Evolutionary conservation across 2,113 vertebrate genomes (phyloP).

Genomic region (Eclectus roratus): DNA sequence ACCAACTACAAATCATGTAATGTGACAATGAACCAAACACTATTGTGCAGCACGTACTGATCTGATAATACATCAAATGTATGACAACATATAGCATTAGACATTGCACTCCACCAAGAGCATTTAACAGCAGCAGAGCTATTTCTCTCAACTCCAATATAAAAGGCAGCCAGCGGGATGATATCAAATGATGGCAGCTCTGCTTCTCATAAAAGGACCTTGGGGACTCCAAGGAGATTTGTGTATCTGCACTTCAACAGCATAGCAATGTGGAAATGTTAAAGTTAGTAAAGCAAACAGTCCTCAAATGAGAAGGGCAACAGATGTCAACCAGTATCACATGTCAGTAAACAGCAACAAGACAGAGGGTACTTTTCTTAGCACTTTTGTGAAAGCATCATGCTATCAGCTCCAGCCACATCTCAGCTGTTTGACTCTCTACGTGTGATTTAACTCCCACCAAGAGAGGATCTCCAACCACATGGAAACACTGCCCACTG

Average conservation of each 20-base stretch:
- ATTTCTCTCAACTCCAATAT: background rate
- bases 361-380: constrained; percentile 57
- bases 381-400: constrained; percentile 45
- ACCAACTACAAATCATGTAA: constrained; percentile 3
- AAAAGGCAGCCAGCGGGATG: constrained; percentile 14
- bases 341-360: constrained; percentile 70
- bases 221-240: constrained; percentile 49
- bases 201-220: constrained; percentile 46
- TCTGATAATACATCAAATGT: constrained; percentile 38
- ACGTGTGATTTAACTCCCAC: background rate
- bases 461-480: background rate
- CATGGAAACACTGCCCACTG: background rate
- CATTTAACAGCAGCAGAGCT: background rate
- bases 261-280: constrained; percentile 66
- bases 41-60: background rate
- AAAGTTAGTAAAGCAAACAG: constrained; percentile 66
- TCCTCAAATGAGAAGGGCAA: constrained; percentile 71
- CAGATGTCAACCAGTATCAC: constrained; percentile 73
- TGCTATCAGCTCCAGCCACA: background rate
- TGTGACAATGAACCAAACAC: constrained; percentile 42
- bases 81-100: constrained; percentile 31
- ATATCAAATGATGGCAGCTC: constrained; percentile 45
- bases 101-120: background rate
- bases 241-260: constrained; percentile 53
- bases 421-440: constrained; percentile 29